Conservation (phyloP, 1,140 invertebrate genomes). For the Drosophila sp. region DNA sequence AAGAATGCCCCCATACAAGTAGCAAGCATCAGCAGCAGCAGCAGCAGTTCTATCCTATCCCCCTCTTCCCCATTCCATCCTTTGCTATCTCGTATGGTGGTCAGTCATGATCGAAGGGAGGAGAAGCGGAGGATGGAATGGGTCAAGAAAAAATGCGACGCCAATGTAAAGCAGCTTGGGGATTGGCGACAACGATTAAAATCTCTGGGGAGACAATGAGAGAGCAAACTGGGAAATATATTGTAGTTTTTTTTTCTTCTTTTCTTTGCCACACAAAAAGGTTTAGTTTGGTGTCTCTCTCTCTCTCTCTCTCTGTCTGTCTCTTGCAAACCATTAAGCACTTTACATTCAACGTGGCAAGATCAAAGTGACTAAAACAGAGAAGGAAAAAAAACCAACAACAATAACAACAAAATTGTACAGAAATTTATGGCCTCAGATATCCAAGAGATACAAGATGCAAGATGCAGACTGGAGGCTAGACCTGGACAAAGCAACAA, state of each 20-base stretch:
- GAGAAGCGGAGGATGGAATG: slow-evolving; percentile 16
- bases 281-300: slow-evolving; percentile 44
- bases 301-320: slow-evolving; percentile 16
- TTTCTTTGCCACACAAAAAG: slow-evolving; percentile 74
- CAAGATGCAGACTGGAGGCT: slow-evolving; percentile 25
- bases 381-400: background rate
- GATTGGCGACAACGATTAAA: slow-evolving; percentile 77
- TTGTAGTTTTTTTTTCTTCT: slow-evolving; percentile 71
- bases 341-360: slow-evolving; percentile 80
- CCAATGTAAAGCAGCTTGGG: slow-evolving; percentile 73
- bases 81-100: slow-evolving; percentile 15
- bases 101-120: slow-evolving; percentile 75
- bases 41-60: slow-evolving; percentile 50
- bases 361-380: slow-evolving; percentile 72
- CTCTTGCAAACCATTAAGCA: slow-evolving; percentile 68
- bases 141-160: slow-evolving; percentile 64
- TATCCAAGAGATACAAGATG: slow-evolving; percentile 57
- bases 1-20: slow-evolving; percentile 75
- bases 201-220: slow-evolving; percentile 67
- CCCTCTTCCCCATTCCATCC: slow-evolving; percentile 51
- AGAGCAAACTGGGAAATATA: slow-evolving; percentile 55
- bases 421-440: slow-evolving; percentile 33
- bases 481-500: slow-evolving; percentile 27
- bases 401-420: slow-evolving; percentile 9
- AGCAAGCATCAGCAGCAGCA: slow-evolving; percentile 33